Evolutionary conservation across 2,797 vertebrate genomes (phyloP), one percentile per base, ranked within the genome.

Genomic region (Anolis apletophallus): DNA sequence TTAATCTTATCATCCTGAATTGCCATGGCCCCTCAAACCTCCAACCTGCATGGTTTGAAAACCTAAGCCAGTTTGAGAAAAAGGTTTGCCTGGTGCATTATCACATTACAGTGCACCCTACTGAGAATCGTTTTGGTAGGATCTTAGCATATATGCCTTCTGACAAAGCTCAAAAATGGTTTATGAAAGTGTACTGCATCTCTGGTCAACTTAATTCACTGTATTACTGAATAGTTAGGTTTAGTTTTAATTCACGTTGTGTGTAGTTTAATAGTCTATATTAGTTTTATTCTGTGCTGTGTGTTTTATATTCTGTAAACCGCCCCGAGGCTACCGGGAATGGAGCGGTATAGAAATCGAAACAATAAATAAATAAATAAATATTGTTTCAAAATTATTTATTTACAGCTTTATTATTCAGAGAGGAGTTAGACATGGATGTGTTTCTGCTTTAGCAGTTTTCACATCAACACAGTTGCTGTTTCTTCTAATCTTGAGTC

Each of bases 391-490:
- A 46, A 87, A 55, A 68, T 68, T 32, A 90, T 89, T 91, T 69
- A 9, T 85, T 36, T 50, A 75, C 59, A 81, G 59, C 80, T 80
- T 68, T 76, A 11, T 17, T 0, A 59, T 87, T 13, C 19, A 72
- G 9, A 59, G 71, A 52, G 29, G 64, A n/a, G 75, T 71, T 23
- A 88, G 83, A 29, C 81, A 81, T 84, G 92, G 86, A 83, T 87
- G 92, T 88, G 89, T 89, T 93, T 88, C 89, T 91, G 88, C 90
- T 90, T 1, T 88, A 73, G 46, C n/a, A 46, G 80, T 78, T 89
- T 88, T 89, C 16, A 36, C 71, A 32, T 80, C 68, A 50, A 16
- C 10, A 12, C 9, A 46, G 46, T 46, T 57, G 19, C 34, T 83
- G 57, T 69, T 86, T 32, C n/a, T 90, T 36, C 78, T 74, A 80